phyloP scores from a whole-genome alignment of 2,113 vertebrate species.

The Siphamia tubifer region DNA sequence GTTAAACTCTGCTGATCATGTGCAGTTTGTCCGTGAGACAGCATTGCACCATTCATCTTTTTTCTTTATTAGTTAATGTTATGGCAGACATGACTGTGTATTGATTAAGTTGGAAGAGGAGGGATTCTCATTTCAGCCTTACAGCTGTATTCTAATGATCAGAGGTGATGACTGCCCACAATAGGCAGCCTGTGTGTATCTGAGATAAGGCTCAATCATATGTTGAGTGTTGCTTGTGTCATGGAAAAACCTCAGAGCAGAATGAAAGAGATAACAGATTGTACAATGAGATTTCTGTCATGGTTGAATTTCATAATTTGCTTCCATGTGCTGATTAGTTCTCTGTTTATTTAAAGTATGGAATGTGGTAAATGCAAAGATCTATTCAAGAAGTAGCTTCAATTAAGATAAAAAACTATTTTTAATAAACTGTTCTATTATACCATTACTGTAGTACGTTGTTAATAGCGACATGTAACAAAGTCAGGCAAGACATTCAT shows the following conservation, averaged over 20 bases:
- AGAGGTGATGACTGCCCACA: conserved; percentile 10
- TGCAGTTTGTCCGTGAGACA: neutral
- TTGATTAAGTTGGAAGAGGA: conserved; percentile 22
- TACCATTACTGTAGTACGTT: no score
- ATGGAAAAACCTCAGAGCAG: conserved; percentile 24
- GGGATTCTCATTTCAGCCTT: neutral
- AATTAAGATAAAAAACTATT: neutral
- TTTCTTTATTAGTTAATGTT: conserved; percentile 12
- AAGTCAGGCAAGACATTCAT: no score
- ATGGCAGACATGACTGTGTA: conserved; percentile 35
- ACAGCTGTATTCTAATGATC: conserved; percentile 68
- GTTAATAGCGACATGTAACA: no score
- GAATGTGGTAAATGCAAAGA: conserved; percentile 5
- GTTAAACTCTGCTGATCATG: conserved; percentile 37
- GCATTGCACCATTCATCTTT: neutral
- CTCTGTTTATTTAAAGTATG: neutral
- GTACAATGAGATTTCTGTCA: conserved; percentile 8
- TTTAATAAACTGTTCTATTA: no score
- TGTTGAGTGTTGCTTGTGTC: conserved; percentile 31
- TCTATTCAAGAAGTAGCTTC: neutral
- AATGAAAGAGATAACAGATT: neutral
- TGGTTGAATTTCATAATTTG: neutral
- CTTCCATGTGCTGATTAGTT: conserved; percentile 2
- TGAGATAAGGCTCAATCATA: conserved; percentile 43
- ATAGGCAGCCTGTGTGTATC: conserved; percentile 26